Conservation (phyloP, 2,888 invertebrate genomes). For the Drosophila vallismaia region DNA sequence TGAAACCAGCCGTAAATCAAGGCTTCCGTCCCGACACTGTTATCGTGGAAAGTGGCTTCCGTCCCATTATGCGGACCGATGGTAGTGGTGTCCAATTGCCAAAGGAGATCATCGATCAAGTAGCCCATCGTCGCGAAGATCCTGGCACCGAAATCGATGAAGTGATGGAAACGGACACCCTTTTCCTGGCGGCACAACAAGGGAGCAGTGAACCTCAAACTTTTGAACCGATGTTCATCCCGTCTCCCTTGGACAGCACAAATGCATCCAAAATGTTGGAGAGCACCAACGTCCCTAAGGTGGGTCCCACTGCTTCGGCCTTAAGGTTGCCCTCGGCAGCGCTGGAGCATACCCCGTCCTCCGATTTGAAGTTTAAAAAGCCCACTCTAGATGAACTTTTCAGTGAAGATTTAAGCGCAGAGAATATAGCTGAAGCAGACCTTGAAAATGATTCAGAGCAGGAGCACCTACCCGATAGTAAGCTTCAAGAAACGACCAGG, state of each 20-base stretch:
- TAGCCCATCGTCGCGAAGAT: slow-evolving; percentile 82
- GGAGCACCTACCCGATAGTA: slow-evolving; percentile 6
- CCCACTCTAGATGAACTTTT: slow-evolving; percentile 80
- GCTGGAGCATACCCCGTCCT: slow-evolving; percentile 57
- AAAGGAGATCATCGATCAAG: slow-evolving; percentile 82
- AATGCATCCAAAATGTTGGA: slow-evolving; percentile 78
- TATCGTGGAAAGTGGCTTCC: slow-evolving; percentile 93
- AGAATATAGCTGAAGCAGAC: slow-evolving; percentile 1
- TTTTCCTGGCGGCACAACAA: slow-evolving; percentile 84
- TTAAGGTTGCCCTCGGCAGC: slow-evolving; percentile 59
- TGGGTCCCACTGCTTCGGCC: slow-evolving; percentile 42
- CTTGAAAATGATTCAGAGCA: slow-evolving; percentile 16
- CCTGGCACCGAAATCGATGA: slow-evolving; percentile 82
- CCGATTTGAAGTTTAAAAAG: slow-evolving; percentile 81
- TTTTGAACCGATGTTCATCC: slow-evolving; percentile 92
- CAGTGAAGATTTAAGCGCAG: slow-evolving; percentile 22
- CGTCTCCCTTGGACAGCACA: slow-evolving; percentile 89
- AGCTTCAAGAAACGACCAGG: slow-evolving; percentile 7
- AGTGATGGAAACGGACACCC: slow-evolving; percentile 82
- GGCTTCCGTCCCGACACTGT: slow-evolving; percentile 92
- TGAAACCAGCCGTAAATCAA: slow-evolving; percentile 88
- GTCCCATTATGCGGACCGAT: slow-evolving; percentile 86
- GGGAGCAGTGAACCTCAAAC: slow-evolving; percentile 85
- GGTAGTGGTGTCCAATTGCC: slow-evolving; percentile 84
- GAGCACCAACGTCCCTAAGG: slow-evolving; percentile 34